Conservation (phyloP, 2,797 vertebrate genomes). For the Melanotaenia parkinsoni region DNA sequence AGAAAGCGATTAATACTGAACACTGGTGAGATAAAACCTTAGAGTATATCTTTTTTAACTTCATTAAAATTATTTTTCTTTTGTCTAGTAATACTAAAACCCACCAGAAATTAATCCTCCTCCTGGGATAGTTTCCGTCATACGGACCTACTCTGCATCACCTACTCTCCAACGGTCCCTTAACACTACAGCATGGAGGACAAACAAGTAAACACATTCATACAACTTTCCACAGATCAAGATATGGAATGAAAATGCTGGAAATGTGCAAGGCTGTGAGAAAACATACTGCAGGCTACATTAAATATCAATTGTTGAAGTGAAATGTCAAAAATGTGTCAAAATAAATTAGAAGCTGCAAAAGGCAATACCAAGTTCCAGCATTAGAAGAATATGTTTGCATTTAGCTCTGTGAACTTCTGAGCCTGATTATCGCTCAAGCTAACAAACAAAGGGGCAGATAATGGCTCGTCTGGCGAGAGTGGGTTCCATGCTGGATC, state of each 20-base stretch:
- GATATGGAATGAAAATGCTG: neutral
- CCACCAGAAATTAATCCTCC: neutral
- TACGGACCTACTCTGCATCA: neutral
- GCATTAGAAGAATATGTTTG: neutral
- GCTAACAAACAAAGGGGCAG: neutral
- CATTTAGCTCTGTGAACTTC: neutral
- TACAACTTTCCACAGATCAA: constrained; percentile 6
- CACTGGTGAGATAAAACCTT: neutral
- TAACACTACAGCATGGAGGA: neutral
- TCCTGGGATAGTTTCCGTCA: neutral
- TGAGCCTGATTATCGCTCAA: neutral
- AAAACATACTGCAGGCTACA: neutral
- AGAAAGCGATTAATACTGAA: constrained; percentile 45
- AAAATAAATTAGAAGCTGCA: neutral
- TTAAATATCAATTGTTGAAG: neutral
- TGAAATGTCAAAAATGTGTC: neutral
- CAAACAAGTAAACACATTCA: neutral
- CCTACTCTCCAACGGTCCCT: neutral
- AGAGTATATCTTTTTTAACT: neutral
- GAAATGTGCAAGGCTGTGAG: neutral
- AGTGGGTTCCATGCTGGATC: too few species aligned
- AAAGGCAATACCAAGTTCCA: neutral
- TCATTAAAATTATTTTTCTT: neutral
- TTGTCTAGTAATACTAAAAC: neutral
- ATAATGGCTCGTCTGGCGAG: too few species aligned